A percentile compares a stretch with the other conserved stretches of the same genome.
phyloP scores from a whole-genome alignment of 2,888 invertebrate genomes.

The Calameuta filiformis region DNA sequence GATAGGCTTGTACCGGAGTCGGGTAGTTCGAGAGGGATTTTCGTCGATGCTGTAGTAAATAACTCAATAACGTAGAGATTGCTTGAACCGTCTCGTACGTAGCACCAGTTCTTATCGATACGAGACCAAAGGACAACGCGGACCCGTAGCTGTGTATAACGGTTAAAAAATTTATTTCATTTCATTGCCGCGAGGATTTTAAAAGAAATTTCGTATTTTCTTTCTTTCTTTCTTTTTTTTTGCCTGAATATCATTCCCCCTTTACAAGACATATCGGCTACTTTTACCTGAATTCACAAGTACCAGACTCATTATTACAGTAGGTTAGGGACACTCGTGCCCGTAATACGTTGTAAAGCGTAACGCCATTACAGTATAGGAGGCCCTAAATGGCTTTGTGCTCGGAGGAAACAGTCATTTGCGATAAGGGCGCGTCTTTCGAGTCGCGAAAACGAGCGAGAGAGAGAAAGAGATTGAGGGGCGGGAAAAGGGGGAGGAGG shows the following conservation, averaged over 20 bases:
- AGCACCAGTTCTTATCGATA: not conserved
- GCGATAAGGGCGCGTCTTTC: constrained; percentile 59
- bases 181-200: no score
- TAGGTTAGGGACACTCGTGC: constrained; percentile 48
- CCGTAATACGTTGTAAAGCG: constrained; percentile 41
- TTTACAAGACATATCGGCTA: no score
- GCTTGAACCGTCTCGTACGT: not conserved
- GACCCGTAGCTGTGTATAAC: not conserved
- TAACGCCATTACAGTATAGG: constrained; percentile 44
- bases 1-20: constrained; percentile 42
- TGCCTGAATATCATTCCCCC: no score
- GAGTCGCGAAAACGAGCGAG: constrained; percentile 14
- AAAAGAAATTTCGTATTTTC: no score
- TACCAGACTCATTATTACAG: constrained; percentile 25
- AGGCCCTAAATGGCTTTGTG: constrained; percentile 58
- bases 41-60: constrained; percentile 40
- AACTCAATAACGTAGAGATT: constrained; percentile 20
- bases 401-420: constrained; percentile 62
- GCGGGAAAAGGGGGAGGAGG: not conserved
- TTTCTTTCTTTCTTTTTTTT: no score
- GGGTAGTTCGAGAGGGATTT: constrained; percentile 36
- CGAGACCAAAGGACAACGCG: not conserved
- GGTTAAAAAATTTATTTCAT: not conserved
- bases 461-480: constrained; percentile 24
- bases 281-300: no score